These are phyloP conservation scores for Anticlea derivata DNA, from an alignment of 2,888 invertebrate genomes.

Conservation along the genomic window DNA sequence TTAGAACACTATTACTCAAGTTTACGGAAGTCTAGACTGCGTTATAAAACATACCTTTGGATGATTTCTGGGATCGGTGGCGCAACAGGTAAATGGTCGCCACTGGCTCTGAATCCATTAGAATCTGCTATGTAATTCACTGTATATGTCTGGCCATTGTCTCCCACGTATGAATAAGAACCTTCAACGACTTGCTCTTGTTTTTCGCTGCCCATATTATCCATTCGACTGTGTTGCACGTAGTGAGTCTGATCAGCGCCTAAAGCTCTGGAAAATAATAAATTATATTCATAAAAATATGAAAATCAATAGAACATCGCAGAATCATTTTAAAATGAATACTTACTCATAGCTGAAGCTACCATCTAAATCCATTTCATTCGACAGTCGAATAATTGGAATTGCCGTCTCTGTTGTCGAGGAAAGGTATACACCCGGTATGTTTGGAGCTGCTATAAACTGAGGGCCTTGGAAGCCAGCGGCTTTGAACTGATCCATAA, in stretches of 20 bases:
- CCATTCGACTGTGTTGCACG: constrained; percentile 82
- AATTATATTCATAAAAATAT: too few relatives aligned
- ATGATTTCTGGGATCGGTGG: constrained; percentile 90
- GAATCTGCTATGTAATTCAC: constrained; percentile 89
- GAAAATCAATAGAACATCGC: neutral
- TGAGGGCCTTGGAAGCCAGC: constrained; percentile 55
- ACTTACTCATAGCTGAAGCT: constrained; percentile 83
- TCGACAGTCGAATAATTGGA: constrained; percentile 78
- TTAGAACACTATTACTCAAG: too few relatives aligned
- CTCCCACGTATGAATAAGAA: constrained; percentile 85
- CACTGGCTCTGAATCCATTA: constrained; percentile 90
- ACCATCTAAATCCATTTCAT: constrained; percentile 83
- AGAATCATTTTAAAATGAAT: constrained; percentile 4
- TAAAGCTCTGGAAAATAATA: constrained; percentile 61
- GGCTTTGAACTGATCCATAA: constrained; percentile 60
- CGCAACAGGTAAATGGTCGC: constrained; percentile 90
- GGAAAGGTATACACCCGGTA: constrained; percentile 60
- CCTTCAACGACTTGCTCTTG: constrained; percentile 85
- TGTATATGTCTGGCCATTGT: constrained; percentile 85
- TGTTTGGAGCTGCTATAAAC: constrained; percentile 60
- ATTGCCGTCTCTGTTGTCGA: constrained; percentile 78
- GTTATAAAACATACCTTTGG: constrained; percentile 73
- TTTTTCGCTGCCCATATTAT: constrained; percentile 82
- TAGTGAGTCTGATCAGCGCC: constrained; percentile 82
- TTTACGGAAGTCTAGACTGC: neutral